These are phyloP conservation scores for Paramacrobiotus metropolitanus DNA, from an alignment of 1,140 invertebrate species.

Conservation along the genomic window DNA sequence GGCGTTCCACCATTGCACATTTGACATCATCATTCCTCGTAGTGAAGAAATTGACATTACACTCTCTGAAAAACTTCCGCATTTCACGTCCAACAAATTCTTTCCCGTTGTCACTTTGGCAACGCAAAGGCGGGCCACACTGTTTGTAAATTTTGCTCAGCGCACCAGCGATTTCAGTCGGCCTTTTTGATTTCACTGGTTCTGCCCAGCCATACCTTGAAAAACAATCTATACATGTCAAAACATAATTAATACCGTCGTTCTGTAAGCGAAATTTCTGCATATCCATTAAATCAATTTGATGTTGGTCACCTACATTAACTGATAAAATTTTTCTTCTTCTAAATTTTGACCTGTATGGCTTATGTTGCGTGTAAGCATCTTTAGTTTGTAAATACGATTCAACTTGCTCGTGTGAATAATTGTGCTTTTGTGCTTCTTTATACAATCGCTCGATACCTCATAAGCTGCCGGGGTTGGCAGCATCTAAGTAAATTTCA, in stretches of 20 bases:
- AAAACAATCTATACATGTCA: slow-evolving; percentile 15
- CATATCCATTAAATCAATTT: slow-evolving; percentile 15
- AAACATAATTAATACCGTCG: slow-evolving; percentile 12
- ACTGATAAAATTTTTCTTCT: neutral
- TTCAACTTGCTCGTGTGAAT: neutral
- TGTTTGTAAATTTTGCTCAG: slow-evolving; percentile 11
- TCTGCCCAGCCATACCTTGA: slow-evolving; percentile 14
- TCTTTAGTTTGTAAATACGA: neutral
- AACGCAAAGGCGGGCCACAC: neutral
- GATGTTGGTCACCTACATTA: slow-evolving; percentile 13
- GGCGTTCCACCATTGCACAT: neutral
- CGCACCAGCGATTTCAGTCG: slow-evolving; percentile 7
- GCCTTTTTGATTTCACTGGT: slow-evolving; percentile 13
- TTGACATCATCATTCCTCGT: neutral
- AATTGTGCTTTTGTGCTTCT: neutral
- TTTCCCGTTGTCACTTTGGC: neutral
- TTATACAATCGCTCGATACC: neutral
- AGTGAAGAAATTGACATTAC: neutral
- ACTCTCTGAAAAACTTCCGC: neutral
- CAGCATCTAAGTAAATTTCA: neutral
- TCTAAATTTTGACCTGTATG: neutral
- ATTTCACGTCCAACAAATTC: neutral
- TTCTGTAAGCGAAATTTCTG: slow-evolving; percentile 11
- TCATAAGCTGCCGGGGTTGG: neutral
- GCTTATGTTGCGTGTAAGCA: neutral